Evolutionary conservation across 2,113 vertebrate species (phyloP).

Genomic region (Urocolius indicus): DNA sequence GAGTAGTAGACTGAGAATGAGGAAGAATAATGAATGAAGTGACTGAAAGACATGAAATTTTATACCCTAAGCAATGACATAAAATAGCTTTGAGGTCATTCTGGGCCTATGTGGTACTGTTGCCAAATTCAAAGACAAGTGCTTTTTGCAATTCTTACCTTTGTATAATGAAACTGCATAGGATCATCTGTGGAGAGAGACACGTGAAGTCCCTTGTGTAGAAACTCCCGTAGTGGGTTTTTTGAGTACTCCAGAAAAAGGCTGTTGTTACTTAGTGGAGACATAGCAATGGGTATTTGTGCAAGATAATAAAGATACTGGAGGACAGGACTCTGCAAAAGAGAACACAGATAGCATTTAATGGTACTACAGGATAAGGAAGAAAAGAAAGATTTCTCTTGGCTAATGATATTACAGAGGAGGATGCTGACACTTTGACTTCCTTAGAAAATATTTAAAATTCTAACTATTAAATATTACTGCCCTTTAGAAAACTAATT

Average conservation of each 20-base stretch:
- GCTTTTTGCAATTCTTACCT: slow-evolving; percentile 77
- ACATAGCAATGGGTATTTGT: slow-evolving; percentile 98
- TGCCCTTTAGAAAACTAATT: neutral
- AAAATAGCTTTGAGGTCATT: neutral
- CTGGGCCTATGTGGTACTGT: neutral
- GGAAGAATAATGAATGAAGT: slow-evolving; percentile 33
- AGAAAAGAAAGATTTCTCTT: neutral
- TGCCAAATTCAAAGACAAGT: neutral
- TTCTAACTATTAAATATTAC: neutral
- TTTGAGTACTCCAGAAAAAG: slow-evolving; percentile 97
- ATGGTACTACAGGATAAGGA: neutral
- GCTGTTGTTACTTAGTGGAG: slow-evolving; percentile 98
- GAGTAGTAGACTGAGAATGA: slow-evolving; percentile 12
- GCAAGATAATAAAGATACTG: slow-evolving; percentile 98
- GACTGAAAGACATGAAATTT: slow-evolving; percentile 11
- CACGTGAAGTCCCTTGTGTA: slow-evolving; percentile 94
- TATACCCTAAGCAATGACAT: neutral
- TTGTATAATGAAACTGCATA: slow-evolving; percentile 99
- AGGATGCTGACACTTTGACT: neutral
- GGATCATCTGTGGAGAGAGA: slow-evolving; percentile 97
- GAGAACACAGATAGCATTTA: slow-evolving; percentile 19
- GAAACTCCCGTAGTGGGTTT: slow-evolving; percentile 93
- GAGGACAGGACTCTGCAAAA: slow-evolving; percentile 93
- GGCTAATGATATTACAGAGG: neutral
- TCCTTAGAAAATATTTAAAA: neutral